Base-by-base conservation (phyloP, 2,888 invertebrate genomes). In the Eudasyphora cyanicolor region DNA sequence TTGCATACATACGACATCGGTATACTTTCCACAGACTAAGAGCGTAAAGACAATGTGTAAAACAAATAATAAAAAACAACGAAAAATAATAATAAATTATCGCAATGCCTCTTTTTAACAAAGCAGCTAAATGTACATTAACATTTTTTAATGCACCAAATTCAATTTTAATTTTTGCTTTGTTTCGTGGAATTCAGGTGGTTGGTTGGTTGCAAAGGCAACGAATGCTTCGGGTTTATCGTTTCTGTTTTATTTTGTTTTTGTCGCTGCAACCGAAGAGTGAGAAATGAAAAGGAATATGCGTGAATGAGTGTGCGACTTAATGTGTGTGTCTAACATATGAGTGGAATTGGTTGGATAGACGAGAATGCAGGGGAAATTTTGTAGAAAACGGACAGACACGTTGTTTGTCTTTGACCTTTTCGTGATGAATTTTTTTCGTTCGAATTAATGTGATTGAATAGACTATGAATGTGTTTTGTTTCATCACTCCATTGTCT, bases 141-240 rank as follows among this genome's bases (percentile, higher is more conserved):
- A 54, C 24, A 64, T 64, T 54, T 51, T 76, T 62, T 60, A 67
- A 10, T 76, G 57, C 76, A 57, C 64, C 21, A 38, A 27, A 49
- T 38, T 57, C 60, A 74, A 19, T n/a, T n/a, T 45, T 14, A 45
- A 62, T 62, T 51, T 10, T 74, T n/a, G n/a, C n/a, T 54, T 38
- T 74, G 57, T 74, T 76, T 73, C 21, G 54, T 73, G 71, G 71
- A 79, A 73, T 76, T 79, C 76, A 82, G 79, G 76, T 82, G 79
- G 82, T 82, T 79, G 79, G 79, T 71, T 82, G 79, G 82, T 82
- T 79, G 79, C 71, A 73, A 79, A 51, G 45, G 62, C 74, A 69
- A 77, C n/a, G 38, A 8, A 64, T 38, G 21, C 12, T 19, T 32
- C 67, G 75, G n/a, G 70, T 51, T 69, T 42, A 67, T 74, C 8